Evolutionary conservation across 2,888 invertebrate genomes (phyloP).

Genomic region (Piscicola geometra): DNA sequence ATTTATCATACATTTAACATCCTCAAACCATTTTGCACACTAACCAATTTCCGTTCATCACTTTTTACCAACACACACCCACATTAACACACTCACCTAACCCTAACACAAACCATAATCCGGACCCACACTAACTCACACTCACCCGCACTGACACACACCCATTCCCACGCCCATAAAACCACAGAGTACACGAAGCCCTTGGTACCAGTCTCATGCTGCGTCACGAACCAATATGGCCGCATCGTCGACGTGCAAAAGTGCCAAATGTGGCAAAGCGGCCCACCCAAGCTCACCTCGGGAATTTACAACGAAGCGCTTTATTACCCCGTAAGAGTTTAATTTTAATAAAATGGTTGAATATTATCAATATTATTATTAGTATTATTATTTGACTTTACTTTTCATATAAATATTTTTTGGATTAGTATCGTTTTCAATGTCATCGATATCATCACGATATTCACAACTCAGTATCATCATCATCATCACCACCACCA

Average conservation of each 20-base stretch:
- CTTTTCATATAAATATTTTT: too few relatives aligned
- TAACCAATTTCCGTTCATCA: too few relatives aligned
- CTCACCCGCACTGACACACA: too few relatives aligned
- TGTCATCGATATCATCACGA: too few relatives aligned
- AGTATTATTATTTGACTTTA: too few relatives aligned
- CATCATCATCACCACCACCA: slow-evolving; percentile 14
- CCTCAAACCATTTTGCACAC: too few relatives aligned
- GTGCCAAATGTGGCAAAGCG: slow-evolving; percentile 38
- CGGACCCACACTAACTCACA: background rate
- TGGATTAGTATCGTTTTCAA: too few relatives aligned
- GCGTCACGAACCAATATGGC: slow-evolving; percentile 39
- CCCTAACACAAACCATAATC: background rate
- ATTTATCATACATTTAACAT: too few relatives aligned
- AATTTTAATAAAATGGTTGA: too few relatives aligned
- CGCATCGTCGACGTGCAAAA: slow-evolving; percentile 31
- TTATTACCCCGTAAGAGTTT: slow-evolving; percentile 28
- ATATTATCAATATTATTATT: too few relatives aligned
- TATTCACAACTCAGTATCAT: slow-evolving; percentile 35
- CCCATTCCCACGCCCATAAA: background rate
- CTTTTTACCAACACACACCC: background rate
- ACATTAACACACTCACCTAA: background rate
- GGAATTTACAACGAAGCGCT: slow-evolving; percentile 32
- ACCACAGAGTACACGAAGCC: slow-evolving; percentile 35
- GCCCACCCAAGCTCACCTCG: slow-evolving; percentile 37
- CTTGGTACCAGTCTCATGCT: slow-evolving; percentile 39